A percentile compares a stretch with the other conserved stretches of the same genome.
Evolutionary conservation across 23 tunicate species (phyloP).

Genomic region (Halocynthia aurantium): DNA sequence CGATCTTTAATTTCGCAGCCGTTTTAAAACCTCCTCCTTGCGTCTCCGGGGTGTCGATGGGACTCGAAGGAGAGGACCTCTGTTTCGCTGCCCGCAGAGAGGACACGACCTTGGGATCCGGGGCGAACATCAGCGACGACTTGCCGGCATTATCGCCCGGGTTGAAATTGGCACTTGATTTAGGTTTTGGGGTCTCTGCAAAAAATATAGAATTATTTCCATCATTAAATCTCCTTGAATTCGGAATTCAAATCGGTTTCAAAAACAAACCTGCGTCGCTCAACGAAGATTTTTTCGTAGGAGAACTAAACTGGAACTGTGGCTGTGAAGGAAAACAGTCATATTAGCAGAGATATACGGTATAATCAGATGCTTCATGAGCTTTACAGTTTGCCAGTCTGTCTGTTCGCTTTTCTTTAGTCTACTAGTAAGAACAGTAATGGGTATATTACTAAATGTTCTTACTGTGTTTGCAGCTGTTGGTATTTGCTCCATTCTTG

Average conservation of each 20-base stretch:
- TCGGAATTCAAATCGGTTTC: background rate
- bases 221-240: background rate
- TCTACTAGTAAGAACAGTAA: background rate
- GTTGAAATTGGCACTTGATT: background rate
- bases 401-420: too few relatives aligned
- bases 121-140: constrained; percentile 11
- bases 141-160: constrained; percentile 2
- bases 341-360: background rate
- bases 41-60: background rate
- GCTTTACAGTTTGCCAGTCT: too few relatives aligned
- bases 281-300: constrained; percentile 7
- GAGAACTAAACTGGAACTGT: constrained; percentile 25
- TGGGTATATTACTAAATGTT: background rate
- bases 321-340: background rate
- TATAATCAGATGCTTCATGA: background rate
- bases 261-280: background rate
- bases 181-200: constrained; percentile 6
- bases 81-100: background rate
- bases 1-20: constrained; percentile 6
- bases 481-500: background rate
- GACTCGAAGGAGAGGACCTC: constrained; percentile 12
- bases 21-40: background rate
- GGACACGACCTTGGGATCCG: constrained; percentile 19
- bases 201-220: background rate
- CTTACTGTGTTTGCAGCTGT: constrained; percentile 16